These are phyloP conservation scores for Capricornis sumatraensis DNA, from an alignment of 2,113 vertebrate species.

Conservation along the genomic window DNA sequence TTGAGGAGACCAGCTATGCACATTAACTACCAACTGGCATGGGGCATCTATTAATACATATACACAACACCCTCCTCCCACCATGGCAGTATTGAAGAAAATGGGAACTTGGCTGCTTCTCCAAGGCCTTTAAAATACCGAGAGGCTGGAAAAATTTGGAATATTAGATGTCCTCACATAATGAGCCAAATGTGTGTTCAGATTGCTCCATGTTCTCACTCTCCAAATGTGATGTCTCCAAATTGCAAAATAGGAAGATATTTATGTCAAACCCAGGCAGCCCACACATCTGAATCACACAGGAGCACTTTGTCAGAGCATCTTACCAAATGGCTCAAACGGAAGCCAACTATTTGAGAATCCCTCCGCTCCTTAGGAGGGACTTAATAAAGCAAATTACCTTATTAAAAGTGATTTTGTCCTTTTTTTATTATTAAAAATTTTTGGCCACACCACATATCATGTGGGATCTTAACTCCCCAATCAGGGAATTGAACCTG, in stretches of 20 bases:
- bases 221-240: background rate
- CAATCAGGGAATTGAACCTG: background rate
- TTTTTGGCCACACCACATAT: background rate
- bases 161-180: conserved; percentile 2
- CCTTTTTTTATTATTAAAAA: background rate
- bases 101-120: background rate
- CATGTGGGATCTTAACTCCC: background rate
- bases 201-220: background rate
- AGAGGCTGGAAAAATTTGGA: background rate
- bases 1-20: background rate
- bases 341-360: background rate
- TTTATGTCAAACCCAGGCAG: conserved; percentile 25
- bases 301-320: conserved; percentile 36
- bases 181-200: conserved; percentile 5
- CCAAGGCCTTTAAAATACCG: background rate
- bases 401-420: background rate
- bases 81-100: background rate
- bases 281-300: conserved; percentile 42
- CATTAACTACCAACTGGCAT: background rate
- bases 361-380: background rate
- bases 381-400: background rate
- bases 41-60: background rate
- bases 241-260: conserved; percentile 37
- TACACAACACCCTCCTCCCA: background rate
- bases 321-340: background rate